Evolutionary conservation across 2,888 invertebrate species (phyloP).

Genomic region (Phengaris arion): DNA sequence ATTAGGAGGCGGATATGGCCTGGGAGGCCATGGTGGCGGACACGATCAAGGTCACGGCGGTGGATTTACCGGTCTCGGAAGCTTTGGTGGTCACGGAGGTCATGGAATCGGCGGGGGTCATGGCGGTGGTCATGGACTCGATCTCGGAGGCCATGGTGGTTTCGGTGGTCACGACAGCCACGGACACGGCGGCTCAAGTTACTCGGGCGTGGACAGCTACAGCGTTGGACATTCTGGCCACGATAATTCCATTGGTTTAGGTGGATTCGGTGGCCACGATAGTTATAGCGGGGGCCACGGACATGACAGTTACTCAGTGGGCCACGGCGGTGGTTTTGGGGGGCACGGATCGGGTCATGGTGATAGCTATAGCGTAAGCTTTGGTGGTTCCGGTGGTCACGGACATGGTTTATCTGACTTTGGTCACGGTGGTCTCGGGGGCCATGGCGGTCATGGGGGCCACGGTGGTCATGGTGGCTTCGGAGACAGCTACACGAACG

Average conservation of each 20-base stretch:
- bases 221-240: constrained; percentile 37
- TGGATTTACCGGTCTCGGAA: constrained; percentile 40
- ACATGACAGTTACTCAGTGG: constrained; percentile 31
- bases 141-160: constrained; percentile 31
- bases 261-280: constrained; percentile 34
- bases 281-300: constrained; percentile 39
- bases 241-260: constrained; percentile 36
- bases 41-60: constrained; percentile 43
- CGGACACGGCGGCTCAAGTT: constrained; percentile 36
- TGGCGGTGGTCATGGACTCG: constrained; percentile 41
- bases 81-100: constrained; percentile 34
- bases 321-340: constrained; percentile 33
- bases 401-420: constrained; percentile 34
- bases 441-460: constrained; percentile 41
- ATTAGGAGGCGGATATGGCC: constrained; percentile 42
- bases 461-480: constrained; percentile 47
- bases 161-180: constrained; percentile 38
- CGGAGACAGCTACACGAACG: constrained; percentile 68
- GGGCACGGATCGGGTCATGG: constrained; percentile 33
- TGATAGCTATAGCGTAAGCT: constrained; percentile 43
- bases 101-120: constrained; percentile 39
- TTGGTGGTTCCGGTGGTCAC: constrained; percentile 42
- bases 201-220: constrained; percentile 39
- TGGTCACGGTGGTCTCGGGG: constrained; percentile 35
- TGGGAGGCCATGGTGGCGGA: constrained; percentile 39